These are phyloP conservation scores for Phania funesta DNA, from an alignment of 2,888 invertebrate species.

Conservation along the genomic window DNA sequence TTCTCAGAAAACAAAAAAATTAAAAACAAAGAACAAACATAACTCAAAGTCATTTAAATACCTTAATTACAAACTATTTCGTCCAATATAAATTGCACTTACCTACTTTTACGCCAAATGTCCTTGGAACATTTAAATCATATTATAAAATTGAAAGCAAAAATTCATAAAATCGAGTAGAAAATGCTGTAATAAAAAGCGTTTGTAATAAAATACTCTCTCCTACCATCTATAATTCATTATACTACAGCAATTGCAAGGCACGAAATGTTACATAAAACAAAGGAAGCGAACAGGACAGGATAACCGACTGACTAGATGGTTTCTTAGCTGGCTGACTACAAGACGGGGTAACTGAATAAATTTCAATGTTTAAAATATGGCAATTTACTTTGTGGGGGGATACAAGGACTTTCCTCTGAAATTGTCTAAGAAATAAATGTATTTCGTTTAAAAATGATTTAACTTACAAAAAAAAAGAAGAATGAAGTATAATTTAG, in stretches of 20 bases:
- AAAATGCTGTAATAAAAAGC: constrained; percentile 1
- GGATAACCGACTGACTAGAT: constrained; percentile 8
- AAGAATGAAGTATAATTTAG: constrained; percentile 40
- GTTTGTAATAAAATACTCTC: constrained; percentile 62
- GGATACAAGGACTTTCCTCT: background rate
- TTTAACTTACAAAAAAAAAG: constrained; percentile 1
- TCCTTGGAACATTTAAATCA: constrained; percentile 39
- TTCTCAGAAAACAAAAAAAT: background rate
- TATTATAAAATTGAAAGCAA: constrained; percentile 10
- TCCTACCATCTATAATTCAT: constrained; percentile 61
- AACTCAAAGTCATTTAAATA: constrained; percentile 40
- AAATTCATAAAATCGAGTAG: background rate
- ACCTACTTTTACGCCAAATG: constrained; percentile 42
- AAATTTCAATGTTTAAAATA: constrained; percentile 40
- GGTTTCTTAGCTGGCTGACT: background rate
- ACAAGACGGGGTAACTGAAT: constrained; percentile 7
- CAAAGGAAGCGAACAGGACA: constrained; percentile 10
- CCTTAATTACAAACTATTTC: constrained; percentile 53
- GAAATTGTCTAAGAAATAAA: background rate
- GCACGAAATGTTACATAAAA: constrained; percentile 6
- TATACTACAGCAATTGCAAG: constrained; percentile 11
- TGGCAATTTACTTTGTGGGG: constrained; percentile 27
- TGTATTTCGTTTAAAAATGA: constrained; percentile 13
- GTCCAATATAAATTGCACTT: constrained; percentile 36
- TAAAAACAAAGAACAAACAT: constrained; percentile 5